phyloP scores from a whole-genome alignment of 2,797 vertebrate species.

The Odontamblyopus rebecca region DNA sequence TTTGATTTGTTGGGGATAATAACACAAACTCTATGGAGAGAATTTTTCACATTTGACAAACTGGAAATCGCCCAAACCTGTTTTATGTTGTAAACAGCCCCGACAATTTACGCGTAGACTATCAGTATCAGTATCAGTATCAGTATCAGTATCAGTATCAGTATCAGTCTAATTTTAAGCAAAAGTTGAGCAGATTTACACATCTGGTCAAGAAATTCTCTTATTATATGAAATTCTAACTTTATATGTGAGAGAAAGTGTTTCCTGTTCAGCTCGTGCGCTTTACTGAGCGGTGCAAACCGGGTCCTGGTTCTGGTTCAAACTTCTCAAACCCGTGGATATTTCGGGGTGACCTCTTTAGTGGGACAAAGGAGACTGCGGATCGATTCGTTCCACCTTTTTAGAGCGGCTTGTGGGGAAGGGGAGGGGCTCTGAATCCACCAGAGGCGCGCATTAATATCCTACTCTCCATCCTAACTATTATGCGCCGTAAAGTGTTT shows the following conservation, averaged over 20 bases:
- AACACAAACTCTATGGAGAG: neutral
- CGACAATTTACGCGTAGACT: neutral
- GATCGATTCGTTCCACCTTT: conserved; percentile 96
- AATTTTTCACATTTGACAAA: neutral
- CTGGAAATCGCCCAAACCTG: neutral
- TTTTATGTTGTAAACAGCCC: too few species aligned
- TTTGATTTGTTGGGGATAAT: neutral
- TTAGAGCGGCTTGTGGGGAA: conserved; percentile 88
- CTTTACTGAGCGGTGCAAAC: neutral
- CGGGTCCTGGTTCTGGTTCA: conserved; percentile 8
- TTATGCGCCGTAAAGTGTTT: conserved; percentile 73
- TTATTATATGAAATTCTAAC: neutral
- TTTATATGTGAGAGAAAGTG: neutral
- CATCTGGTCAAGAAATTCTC: neutral
- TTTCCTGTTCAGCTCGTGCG: neutral
- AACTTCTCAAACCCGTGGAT: conserved; percentile 43
- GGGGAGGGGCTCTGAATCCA: conserved; percentile 88
- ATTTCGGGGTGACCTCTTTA: conserved; percentile 63
- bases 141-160: too few species aligned
- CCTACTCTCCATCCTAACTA: conserved; percentile 65
- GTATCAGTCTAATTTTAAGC: neutral
- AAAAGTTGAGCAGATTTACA: neutral
- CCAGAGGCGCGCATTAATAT: conserved; percentile 69
- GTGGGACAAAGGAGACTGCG: conserved; percentile 79
- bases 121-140: too few species aligned